Conservation (phyloP, 1,140 invertebrate species). For the Drosophila carrolli region DNA sequence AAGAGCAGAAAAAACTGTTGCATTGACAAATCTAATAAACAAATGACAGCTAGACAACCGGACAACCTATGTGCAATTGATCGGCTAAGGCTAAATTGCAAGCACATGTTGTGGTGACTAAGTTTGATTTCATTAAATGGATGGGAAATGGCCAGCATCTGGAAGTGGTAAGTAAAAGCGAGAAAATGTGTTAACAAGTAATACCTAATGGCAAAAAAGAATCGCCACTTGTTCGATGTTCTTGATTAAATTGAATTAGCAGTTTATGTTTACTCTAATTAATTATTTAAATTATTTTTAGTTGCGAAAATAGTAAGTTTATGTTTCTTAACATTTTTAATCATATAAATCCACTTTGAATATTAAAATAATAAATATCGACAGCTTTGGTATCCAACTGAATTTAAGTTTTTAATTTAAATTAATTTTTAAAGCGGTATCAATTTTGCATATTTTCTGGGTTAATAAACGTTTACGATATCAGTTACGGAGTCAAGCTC, state of each 20-base stretch:
- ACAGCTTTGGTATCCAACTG: too few species aligned
- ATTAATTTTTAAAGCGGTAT: not conserved
- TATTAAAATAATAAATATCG: too few species aligned
- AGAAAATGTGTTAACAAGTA: not conserved
- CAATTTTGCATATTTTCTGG: not conserved
- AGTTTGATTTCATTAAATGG: not conserved
- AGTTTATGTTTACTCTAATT: too few species aligned
- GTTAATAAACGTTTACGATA: not conserved
- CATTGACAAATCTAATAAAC: conserved; percentile 80
- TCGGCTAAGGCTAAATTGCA: conserved; percentile 22
- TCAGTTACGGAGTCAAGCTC: conserved; percentile 1
- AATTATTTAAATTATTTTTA: too few species aligned
- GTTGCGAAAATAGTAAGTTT: too few species aligned
- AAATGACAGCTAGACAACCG: conserved; percentile 49
- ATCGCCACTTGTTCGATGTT: too few species aligned
- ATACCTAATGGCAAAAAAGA: too few species aligned
- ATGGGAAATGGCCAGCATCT: not conserved
- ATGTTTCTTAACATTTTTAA: too few species aligned
- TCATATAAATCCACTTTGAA: too few species aligned
- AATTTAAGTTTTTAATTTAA: too few species aligned
- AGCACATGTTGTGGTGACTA: conserved; percentile 20
- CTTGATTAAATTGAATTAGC: too few species aligned
- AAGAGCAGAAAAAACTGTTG: conserved; percentile 56
- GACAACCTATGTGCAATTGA: conserved; percentile 51
- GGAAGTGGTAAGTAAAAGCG: not conserved